Conservation (phyloP, 2,797 vertebrate genomes). For the Myiotriccus ornatus region DNA sequence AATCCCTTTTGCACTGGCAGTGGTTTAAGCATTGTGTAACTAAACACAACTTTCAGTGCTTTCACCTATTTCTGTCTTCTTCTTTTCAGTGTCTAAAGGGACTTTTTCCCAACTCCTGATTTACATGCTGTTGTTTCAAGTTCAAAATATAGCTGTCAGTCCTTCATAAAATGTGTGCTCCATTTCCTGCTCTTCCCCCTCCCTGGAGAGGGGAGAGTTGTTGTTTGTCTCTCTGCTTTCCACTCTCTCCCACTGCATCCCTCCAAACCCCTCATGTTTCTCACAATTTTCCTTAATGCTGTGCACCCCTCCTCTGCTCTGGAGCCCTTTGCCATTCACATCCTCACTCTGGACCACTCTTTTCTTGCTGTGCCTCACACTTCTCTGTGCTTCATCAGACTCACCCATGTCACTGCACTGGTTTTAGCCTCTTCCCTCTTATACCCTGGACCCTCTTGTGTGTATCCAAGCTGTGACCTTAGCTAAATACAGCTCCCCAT, state of each 20-base stretch:
- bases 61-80: neutral
- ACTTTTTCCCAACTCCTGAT: neutral
- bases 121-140: neutral
- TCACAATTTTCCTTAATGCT: neutral
- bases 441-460: neutral
- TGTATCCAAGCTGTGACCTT: neutral
- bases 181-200: neutral
- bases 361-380: neutral
- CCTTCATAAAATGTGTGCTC: neutral
- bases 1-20: neutral
- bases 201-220: neutral
- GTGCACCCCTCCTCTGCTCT: neutral
- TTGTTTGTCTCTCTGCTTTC: neutral
- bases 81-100: neutral
- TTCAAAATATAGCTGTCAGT: neutral
- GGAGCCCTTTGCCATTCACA: neutral
- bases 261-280: neutral
- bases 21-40: neutral
- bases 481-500: neutral
- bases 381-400: neutral
- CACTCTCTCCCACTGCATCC: neutral
- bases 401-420: neutral
- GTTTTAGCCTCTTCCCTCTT: neutral
- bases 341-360: neutral
- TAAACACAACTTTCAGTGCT: neutral